phyloP scores from a whole-genome alignment of 2,113 vertebrate species.

The Megaceryle torquata region DNA sequence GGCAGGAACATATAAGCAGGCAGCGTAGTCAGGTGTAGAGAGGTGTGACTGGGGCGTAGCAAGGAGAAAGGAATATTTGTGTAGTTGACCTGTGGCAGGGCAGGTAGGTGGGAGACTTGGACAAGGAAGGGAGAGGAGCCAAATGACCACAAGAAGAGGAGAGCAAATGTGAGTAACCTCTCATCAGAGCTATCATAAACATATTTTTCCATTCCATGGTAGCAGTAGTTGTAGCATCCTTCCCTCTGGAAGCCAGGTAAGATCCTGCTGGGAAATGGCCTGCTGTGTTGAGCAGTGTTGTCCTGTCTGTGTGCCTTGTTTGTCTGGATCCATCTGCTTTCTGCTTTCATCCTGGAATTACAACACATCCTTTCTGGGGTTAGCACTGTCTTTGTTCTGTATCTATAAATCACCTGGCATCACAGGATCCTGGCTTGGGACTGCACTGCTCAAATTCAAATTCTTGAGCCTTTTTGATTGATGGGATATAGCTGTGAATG shows the following conservation, averaged over 20 bases:
- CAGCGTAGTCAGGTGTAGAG: neutral
- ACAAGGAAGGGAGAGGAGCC: neutral
- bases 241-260: slow-evolving; percentile 39
- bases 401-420: neutral
- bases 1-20: neutral
- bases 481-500: slow-evolving; percentile 2
- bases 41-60: neutral
- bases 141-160: slow-evolving; percentile 17
- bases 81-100: neutral
- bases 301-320: slow-evolving; percentile 20
- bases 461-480: neutral
- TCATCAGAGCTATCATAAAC: slow-evolving; percentile 1
- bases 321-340: slow-evolving; percentile 56
- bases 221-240: slow-evolving; percentile 34
- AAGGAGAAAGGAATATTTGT: neutral
- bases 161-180: slow-evolving; percentile 52
- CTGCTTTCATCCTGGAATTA: slow-evolving; percentile 35
- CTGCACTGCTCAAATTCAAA: neutral
- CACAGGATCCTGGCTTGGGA: slow-evolving; percentile 12
- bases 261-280: slow-evolving; percentile 39
- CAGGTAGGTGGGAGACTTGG: neutral
- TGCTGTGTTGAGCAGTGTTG: slow-evolving; percentile 46
- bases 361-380: neutral
- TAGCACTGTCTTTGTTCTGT: neutral
- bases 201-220: neutral